A percentile compares a stretch with the other conserved stretches of the same genome.
These are phyloP conservation scores for Crocallis elinguaria DNA, from an alignment of 2,888 invertebrate species.

Conservation along the genomic window DNA sequence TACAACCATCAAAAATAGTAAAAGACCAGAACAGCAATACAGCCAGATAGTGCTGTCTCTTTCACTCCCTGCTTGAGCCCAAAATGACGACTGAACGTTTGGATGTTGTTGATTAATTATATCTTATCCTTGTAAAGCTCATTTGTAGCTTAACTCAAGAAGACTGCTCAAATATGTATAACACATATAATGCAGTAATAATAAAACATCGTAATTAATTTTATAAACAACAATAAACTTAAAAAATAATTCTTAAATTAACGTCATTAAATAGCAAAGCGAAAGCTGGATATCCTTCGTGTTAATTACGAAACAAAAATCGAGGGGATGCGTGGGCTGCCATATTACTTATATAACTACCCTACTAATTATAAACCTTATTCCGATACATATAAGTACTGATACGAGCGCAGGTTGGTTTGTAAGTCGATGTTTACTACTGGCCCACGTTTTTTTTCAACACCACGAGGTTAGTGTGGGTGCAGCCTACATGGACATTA, in stretches of 20 bases:
- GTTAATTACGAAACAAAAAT: constrained; percentile 68
- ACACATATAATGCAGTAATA: not conserved
- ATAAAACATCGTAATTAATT: not conserved
- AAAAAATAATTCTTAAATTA: constrained; percentile 7
- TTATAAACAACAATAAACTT: not conserved
- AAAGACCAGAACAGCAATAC: too few relatives aligned
- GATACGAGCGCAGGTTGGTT: constrained; percentile 33
- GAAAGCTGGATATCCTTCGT: constrained; percentile 66
- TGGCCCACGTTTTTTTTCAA: constrained; percentile 71
- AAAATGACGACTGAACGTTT: too few relatives aligned
- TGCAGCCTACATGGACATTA: constrained; percentile 69
- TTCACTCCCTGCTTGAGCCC: too few relatives aligned
- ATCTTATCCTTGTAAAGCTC: too few relatives aligned
- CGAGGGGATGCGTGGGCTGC: constrained; percentile 64
- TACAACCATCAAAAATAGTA: too few relatives aligned
- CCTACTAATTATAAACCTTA: constrained; percentile 40
- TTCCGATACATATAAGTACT: constrained; percentile 34
- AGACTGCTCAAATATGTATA: too few relatives aligned
- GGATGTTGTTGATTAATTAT: too few relatives aligned
- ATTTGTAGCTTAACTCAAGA: too few relatives aligned
- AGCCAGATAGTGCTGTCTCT: too few relatives aligned
- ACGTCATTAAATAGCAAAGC: constrained; percentile 44
- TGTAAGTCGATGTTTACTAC: constrained; percentile 53
- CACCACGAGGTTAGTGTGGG: constrained; percentile 61
- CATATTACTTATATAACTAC: constrained; percentile 12